Evolutionary conservation across 2,113 vertebrate genomes (phyloP).

Genomic region (Dendrocopos noguchii): DNA sequence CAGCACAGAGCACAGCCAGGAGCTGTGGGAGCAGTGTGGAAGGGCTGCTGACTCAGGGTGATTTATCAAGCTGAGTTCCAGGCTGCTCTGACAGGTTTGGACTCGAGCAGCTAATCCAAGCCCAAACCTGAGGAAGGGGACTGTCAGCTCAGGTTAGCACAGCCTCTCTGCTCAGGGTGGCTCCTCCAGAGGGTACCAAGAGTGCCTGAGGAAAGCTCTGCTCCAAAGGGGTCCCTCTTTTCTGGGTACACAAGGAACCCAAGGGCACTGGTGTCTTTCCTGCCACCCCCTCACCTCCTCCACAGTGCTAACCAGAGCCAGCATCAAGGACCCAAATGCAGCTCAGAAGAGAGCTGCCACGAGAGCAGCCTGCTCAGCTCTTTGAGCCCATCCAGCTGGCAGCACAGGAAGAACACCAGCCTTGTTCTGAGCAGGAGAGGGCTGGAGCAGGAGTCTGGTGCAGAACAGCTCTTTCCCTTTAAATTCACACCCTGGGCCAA

Average conservation of each 20-base stretch:
- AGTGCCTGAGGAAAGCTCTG: neutral
- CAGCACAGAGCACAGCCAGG: neutral
- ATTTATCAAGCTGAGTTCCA: neutral
- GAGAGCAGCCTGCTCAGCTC: neutral
- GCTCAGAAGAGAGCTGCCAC: neutral
- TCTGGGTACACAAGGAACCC: neutral
- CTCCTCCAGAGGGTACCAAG: neutral
- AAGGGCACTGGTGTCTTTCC: neutral
- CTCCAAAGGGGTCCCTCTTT: neutral
- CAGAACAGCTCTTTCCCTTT: constrained; percentile 39
- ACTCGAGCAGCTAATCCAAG: neutral
- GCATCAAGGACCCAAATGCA: neutral
- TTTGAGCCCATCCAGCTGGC: neutral
- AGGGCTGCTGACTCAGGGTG: neutral
- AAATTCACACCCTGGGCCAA: constrained; percentile 57
- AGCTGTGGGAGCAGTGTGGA: accelerated
- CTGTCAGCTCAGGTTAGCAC: accelerated
- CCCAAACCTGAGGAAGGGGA: neutral
- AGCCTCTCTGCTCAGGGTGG: neutral
- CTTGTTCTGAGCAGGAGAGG: neutral
- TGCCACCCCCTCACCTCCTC: accelerated
- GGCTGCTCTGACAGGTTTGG: neutral
- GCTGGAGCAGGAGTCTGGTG: neutral
- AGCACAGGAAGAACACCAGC: neutral
- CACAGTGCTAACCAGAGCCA: accelerated